A percentile compares a stretch with the other conserved stretches of the same genome.
Conservation (phyloP, 1,140 invertebrate genomes). For the Diabrotica undecimpunctata region DNA sequence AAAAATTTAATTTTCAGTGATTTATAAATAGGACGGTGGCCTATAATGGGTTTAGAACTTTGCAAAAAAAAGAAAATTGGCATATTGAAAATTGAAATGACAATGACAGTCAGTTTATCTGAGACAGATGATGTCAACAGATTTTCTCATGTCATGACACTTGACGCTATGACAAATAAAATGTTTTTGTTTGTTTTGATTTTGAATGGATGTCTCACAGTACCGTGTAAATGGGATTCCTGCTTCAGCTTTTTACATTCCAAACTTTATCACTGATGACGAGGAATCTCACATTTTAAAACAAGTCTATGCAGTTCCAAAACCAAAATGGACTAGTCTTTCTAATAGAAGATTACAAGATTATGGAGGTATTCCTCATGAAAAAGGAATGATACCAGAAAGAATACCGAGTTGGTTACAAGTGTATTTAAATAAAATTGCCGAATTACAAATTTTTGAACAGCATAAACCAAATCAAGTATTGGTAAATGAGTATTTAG, state of each 20-base stretch:
- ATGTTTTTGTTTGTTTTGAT: neutral
- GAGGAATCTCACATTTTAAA: constrained; percentile 76
- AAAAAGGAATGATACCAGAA: constrained; percentile 93
- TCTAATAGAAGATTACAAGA: constrained; percentile 89
- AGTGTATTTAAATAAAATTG: constrained; percentile 70
- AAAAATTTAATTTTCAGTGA: no score
- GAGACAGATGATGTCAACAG: no score
- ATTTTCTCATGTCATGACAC: no score
- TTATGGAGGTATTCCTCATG: constrained; percentile 92
- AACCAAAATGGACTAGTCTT: constrained; percentile 95
- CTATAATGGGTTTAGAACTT: no score
- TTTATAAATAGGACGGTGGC: no score
- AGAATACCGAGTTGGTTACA: constrained; percentile 81
- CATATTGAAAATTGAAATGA: no score
- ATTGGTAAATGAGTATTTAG: constrained; percentile 91
- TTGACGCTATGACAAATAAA: no score
- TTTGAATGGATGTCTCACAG: constrained; percentile 21
- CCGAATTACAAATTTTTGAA: constrained; percentile 69
- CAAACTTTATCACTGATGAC: constrained; percentile 80
- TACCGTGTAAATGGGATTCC: constrained; percentile 47
- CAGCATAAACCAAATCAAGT: constrained; percentile 87
- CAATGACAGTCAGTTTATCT: no score
- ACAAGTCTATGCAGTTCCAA: constrained; percentile 75
- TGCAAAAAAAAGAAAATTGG: no score
- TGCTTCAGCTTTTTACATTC: constrained; percentile 77